Evolutionary conservation across 2,888 invertebrate species (phyloP), one percentile per base, ranked within the genome.

Genomic region (Drosophila nigricruria): DNA sequence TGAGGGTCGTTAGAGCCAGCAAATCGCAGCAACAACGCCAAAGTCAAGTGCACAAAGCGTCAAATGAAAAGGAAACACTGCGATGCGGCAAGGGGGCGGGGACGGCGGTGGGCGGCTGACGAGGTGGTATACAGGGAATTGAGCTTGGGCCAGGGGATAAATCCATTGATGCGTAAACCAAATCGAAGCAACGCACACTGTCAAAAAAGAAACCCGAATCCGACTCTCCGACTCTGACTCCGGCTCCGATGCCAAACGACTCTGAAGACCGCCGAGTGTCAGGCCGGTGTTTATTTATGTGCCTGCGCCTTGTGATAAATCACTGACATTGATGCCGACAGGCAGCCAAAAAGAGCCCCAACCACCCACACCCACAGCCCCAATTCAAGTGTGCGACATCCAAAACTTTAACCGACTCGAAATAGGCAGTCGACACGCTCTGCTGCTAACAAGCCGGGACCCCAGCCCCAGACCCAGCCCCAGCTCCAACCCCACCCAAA

Each of bases 1-100:
- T 87, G 85, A 81, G 87, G 85, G 85, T 87, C 87, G 85, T 85
- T 85, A 85, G 87, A 82, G 85, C 77, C 82, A 74, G 79, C 83
- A 82, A 85, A 83, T 84, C 82, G 83, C 73, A 77, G 75, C 66
- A 74, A 58, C 58, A 42, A 71, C 70, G 77, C 68, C 79, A 71
- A 84, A 82, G 87, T 85, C 85, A 85, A 85, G 87, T 85, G 87
- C 85, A 85, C 85, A 85, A 87, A 87, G 87, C 86, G 82, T 87
- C 87, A 85, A 85, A 84, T 82, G 85, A 87, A 84, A 84, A 87
- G 86, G 84, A 85, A 84, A 82, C 74, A 52, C 70, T 42, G 49
- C 10, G 62, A 20, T 59, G 43, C 8, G 32, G 23, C 16, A 38
- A 16, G 27, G 23, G 18, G n/a, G 14, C 12, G 9, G 25, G 20